phyloP scores from a whole-genome alignment of 53 echinoderm and acorn worm species.

The Pentamera pediparva region DNA sequence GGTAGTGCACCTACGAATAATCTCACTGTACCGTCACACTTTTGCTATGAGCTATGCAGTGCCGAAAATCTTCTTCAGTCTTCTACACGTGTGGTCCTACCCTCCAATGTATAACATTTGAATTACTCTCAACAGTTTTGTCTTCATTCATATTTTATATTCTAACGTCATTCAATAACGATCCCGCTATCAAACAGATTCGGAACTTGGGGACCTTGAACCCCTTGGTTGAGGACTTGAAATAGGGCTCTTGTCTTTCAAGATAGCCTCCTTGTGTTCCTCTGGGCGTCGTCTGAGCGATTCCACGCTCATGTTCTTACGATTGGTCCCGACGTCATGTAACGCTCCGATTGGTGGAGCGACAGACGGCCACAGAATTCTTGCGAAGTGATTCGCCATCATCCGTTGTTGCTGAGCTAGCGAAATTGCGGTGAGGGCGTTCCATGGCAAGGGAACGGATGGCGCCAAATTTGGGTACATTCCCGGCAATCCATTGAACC shows the following conservation, averaged over 20 bases:
- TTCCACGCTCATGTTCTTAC: slow-evolving; percentile 86
- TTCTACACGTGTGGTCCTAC: too few species aligned
- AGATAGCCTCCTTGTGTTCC: slow-evolving; percentile 64
- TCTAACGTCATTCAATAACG: too few species aligned
- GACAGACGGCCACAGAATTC: slow-evolving; percentile 33
- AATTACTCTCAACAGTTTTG: too few species aligned
- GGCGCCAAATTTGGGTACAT: slow-evolving; percentile 37
- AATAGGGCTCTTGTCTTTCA: slow-evolving; percentile 25
- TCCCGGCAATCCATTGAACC: slow-evolving; percentile 34
- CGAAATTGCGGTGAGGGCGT: slow-evolving; percentile 46
- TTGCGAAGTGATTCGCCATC: slow-evolving; percentile 45
- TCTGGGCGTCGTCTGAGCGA: slow-evolving; percentile 70
- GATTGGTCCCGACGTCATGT: slow-evolving; percentile 51
- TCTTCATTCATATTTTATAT: too few species aligned
- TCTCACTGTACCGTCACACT: too few species aligned
- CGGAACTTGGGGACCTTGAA: slow-evolving; percentile 8
- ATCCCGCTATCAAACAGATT: too few species aligned
- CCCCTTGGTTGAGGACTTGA: slow-evolving; percentile 19
- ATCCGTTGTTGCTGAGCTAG: slow-evolving; percentile 43
- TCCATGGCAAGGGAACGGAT: slow-evolving; percentile 44
- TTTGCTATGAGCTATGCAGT: too few species aligned
- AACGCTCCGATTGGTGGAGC: slow-evolving; percentile 36
- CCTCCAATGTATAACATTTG: too few species aligned
- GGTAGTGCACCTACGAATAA: too few species aligned
- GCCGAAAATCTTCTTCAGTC: too few species aligned